Conservation (phyloP, 1,140 invertebrate species). For the Muscidifurax raptorellus region DNA sequence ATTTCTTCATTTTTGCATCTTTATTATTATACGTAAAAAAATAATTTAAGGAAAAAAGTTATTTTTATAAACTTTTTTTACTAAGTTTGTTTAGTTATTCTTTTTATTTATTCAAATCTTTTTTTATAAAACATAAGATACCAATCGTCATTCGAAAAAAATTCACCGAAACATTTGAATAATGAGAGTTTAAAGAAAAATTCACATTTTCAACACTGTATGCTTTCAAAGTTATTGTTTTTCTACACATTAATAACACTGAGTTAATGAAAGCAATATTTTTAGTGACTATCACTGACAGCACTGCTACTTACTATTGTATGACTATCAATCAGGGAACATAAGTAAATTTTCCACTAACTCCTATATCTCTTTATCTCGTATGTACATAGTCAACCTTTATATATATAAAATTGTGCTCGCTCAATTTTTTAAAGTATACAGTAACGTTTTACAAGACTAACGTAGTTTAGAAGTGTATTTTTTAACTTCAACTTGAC, state of each 20-base stretch:
- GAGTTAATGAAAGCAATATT: not conserved
- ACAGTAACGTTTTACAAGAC: too few species aligned
- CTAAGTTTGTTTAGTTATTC: not conserved
- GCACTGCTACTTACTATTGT: conserved; percentile 1
- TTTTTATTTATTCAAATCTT: not conserved
- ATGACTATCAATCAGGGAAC: not conserved
- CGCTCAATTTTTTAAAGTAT: not conserved
- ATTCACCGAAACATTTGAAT: not conserved
- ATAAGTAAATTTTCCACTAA: conserved; percentile 15
- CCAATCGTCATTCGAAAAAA: not conserved
- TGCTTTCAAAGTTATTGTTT: too few species aligned
- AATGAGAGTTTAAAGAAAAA: too few species aligned
- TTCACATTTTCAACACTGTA: too few species aligned
- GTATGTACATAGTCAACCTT: conserved; percentile 8
- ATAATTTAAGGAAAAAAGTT: not conserved
- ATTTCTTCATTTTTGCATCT: conserved; percentile 1
- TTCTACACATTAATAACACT: not conserved
- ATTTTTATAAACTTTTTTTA: not conserved
- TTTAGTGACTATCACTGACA: not conserved
- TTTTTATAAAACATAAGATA: too few species aligned
- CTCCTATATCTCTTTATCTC: not conserved
- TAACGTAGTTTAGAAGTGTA: not conserved
- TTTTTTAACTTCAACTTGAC: too few species aligned
- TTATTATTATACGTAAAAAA: not conserved
- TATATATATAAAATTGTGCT: not conserved